Percentiles rank a stretch among this genome's conserved stretches.
These are phyloP conservation scores for Taurulus bubalis DNA, from an alignment of 2,113 vertebrate species.

Conservation along the genomic window DNA sequence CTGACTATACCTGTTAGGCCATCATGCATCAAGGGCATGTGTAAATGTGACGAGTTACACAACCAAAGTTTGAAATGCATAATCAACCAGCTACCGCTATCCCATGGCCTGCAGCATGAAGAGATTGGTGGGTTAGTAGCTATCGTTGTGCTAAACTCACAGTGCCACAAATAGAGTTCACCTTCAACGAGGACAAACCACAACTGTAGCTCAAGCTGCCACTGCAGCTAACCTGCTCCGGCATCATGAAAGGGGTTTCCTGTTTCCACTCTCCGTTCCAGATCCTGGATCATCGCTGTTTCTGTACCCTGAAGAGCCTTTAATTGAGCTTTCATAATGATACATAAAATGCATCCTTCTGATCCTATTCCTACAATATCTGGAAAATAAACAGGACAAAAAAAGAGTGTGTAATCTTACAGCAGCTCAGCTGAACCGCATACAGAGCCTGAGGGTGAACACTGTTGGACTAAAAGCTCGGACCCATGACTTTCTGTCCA, in stretches of 20 bases:
- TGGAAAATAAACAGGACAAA: conserved; percentile 14
- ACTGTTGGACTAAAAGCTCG: conserved; percentile 38
- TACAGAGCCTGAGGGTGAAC: conserved; percentile 49
- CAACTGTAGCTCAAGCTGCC: neutral
- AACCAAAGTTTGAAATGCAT: neutral
- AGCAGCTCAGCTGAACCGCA: conserved; percentile 25
- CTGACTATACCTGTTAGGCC: neutral
- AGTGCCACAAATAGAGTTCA: neutral
- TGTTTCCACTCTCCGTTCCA: neutral
- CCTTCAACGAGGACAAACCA: neutral
- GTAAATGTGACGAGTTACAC: neutral
- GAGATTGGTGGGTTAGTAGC: neutral
- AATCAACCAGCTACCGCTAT: neutral
- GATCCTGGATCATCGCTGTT: neutral
- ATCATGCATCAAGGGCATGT: neutral
- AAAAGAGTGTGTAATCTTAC: conserved; percentile 3
- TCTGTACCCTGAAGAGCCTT: neutral
- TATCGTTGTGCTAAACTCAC: neutral
- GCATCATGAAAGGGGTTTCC: neutral
- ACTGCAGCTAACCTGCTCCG: neutral
- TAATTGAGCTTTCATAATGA: neutral
- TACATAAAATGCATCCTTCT: neutral
- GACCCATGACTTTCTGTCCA: conserved; percentile 59
- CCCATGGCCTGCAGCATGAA: neutral
- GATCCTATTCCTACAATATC: conserved; percentile 25